Base-by-base conservation (phyloP, 2,113 vertebrate species). In the Poeciliopsis occidentalis region DNA sequence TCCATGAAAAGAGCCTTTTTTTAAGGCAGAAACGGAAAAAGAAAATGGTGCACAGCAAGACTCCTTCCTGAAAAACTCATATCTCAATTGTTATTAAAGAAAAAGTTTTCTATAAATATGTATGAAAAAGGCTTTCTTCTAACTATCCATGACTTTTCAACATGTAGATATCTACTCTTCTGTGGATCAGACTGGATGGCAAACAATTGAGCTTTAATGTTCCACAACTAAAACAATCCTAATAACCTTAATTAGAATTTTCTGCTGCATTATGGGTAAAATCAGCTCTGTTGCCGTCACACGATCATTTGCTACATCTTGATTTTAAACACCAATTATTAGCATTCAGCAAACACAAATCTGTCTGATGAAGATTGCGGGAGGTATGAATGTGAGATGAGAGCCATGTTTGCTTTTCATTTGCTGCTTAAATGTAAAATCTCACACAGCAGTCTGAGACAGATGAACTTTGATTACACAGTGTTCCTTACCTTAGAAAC, bases 391-490 rank as follows among this genome's bases (percentile, higher is more conserved):
- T 34, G 27, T 73, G 60, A 72, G 27, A 66, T 51, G 13, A 31
- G 51, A 69, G 64, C 4, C 19, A 39, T 31, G 0, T 39, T 67
- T 61, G 34, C 17, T 73, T 76, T 66, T 69, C 41, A 66, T 73
- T 65, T 68, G 37, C 29, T 71, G 34, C 1, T 44, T 19, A 54
- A 62, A 76, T 60, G 37, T 44, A 37, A 73, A 75, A 63, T 67
- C 62, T 63, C 44, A 44, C 34, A 6, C 24, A 66, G 65, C 67
- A 65, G 34, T n/a, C 32, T 24, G 32, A 75, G 39, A 63, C 34
- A 65, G 26, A 51, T n/a, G 19, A 57, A 57, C 51, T 24, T n/a
- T 8, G 51, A 65, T 54, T n/a, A 34, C 60, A 67, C 60, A 30
- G 26, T 68, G 51, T 31, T 44, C 17, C 26, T 31, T 47, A 15